Evolutionary conservation across 1,140 invertebrate species (phyloP).

Genomic region (Procambarus virginalis): DNA sequence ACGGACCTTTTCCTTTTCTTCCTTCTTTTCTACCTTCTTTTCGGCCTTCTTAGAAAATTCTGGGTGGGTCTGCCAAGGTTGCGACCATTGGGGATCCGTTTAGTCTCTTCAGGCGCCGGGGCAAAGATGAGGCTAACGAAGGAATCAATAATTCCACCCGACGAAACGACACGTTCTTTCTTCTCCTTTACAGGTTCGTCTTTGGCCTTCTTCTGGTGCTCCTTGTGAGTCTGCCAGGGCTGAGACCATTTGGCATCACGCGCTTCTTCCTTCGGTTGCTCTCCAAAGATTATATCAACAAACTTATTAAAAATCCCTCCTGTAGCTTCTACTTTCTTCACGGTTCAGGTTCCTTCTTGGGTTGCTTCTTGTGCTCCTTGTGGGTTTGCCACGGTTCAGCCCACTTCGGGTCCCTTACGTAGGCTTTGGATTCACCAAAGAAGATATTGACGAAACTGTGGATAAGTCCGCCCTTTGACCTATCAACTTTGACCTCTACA

Average conservation of each 20-base stretch:
- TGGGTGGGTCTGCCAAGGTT: conserved; percentile 62
- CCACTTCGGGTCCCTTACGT: conserved; percentile 41
- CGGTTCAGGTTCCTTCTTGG: neutral
- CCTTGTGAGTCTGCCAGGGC: conserved; percentile 53
- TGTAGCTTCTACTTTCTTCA: neutral
- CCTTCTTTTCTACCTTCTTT: neutral
- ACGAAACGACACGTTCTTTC: neutral
- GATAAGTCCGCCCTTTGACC: conserved; percentile 16
- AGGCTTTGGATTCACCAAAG: conserved; percentile 26
- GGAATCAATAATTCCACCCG: conserved; percentile 26
- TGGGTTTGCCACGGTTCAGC: conserved; percentile 54
- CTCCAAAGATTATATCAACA: conserved; percentile 49
- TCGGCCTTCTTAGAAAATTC: conserved; percentile 8
- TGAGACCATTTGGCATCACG: conserved; percentile 52
- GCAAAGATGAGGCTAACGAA: conserved; percentile 26
- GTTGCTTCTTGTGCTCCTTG: conserved; percentile 29
- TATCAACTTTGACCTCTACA: neutral
- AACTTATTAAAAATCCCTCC: conserved; percentile 46
- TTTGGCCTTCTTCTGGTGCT: conserved; percentile 8
- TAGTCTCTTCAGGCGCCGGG: neutral
- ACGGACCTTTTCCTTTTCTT: neutral
- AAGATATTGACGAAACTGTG: conserved; percentile 50
- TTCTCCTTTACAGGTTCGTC: neutral
- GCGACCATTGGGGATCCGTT: conserved; percentile 48
- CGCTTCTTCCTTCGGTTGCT: neutral